Evolutionary conservation across 2,888 invertebrate species (phyloP), one percentile per base, ranked within the genome.

Genomic region (Thecocarcelia acutangulata): DNA sequence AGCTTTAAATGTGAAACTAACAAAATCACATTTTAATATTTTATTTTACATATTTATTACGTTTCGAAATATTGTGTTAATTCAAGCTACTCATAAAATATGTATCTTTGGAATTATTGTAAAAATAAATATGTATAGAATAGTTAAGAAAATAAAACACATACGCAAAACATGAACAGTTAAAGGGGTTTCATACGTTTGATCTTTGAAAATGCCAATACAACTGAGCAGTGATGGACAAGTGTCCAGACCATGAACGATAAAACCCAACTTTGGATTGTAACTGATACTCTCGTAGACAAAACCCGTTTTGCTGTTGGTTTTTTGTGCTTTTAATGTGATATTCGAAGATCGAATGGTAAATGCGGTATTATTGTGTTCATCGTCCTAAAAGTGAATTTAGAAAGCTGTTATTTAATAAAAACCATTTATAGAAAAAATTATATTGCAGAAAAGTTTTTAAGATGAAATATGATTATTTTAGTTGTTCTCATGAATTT

Each of bases 221-320:
- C 88, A 88, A 15, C 58, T 73, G 58, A 85, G 70, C 8, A 70
- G 12, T n/a, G 15, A 66, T 33, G 78, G 37, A 24, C 83, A 68
- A 58, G 83, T 84, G 21, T 84, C 82, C 15, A 85, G 46, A 72
- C 86, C 66, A 61, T 81, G 82, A 44, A 89, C 72, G 13, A 59
- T 72, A 78, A 89, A 89, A 37, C 89, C 89, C 44, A 83, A 12
- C 59, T 85, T 87, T 19, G 87, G 85, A 84, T 87, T 83, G 75
- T 86, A 89, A 19, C 42, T 78, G 33, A 82, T 70, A 75, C 74
- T 74, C 48, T 82, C 74, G 59, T 70, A 82, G 42, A 70, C 61
- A 70, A 78, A 69, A 59, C 69, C 50, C 28, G 77, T 21, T 59
- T 28, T 69, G 48, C 37, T 64, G 58, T 11, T 64, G 13, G 33